Evolutionary conservation across 35 echinoderm and acorn worm species (phyloP).

Genomic region (Amphiura filiformis): DNA sequence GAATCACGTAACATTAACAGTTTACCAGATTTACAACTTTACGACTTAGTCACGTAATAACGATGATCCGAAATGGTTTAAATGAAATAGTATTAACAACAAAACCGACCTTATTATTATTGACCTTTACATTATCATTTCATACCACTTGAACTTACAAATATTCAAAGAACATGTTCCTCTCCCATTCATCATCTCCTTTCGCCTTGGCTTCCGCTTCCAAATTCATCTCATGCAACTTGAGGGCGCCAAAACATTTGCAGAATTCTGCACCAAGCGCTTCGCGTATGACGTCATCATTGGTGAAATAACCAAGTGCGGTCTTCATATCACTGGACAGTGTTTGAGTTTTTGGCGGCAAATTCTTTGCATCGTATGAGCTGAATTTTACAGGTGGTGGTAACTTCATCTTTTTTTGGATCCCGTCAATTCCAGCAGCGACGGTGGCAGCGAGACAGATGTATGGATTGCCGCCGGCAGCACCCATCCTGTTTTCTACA

Average conservation of each 20-base stretch:
- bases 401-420: slow-evolving; percentile 30
- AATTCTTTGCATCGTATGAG: slow-evolving; percentile 43
- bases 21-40: too few species aligned
- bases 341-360: slow-evolving; percentile 12
- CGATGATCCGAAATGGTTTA: too few species aligned
- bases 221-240: slow-evolving; percentile 68
- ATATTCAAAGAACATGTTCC: background rate
- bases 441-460: slow-evolving; percentile 65
- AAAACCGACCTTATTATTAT: too few species aligned
- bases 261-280: slow-evolving; percentile 82
- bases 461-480: slow-evolving; percentile 76
- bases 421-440: slow-evolving; percentile 85
- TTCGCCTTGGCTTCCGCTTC: slow-evolving; percentile 51
- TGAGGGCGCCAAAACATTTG: slow-evolving; percentile 61
- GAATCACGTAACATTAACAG: too few species aligned
- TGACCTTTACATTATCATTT: too few species aligned
- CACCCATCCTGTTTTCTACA: slow-evolving; percentile 83
- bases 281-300: slow-evolving; percentile 61
- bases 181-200: slow-evolving; percentile 2
- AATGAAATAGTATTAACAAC: too few species aligned
- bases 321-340: slow-evolving; percentile 55
- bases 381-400: slow-evolving; percentile 36
- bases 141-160: too few species aligned
- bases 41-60: too few species aligned
- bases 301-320: slow-evolving; percentile 61